Conservation (phyloP, 2,888 invertebrate genomes). For the Julus scanicus region DNA sequence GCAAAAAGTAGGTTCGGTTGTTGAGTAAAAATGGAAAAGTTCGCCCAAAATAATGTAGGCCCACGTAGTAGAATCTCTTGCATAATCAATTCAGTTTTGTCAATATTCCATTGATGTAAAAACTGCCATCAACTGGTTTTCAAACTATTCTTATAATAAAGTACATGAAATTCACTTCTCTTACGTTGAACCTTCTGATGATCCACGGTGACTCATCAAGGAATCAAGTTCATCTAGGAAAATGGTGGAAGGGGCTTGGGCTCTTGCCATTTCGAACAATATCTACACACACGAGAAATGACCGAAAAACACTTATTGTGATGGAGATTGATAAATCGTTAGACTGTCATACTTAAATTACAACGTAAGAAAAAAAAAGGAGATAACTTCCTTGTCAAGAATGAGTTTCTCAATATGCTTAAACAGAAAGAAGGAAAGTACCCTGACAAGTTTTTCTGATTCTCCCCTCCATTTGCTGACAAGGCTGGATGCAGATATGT, state of each 20-base stretch:
- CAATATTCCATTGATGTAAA: neutral
- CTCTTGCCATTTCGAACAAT: slow-evolving; percentile 86
- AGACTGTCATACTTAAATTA: slow-evolving; percentile 19
- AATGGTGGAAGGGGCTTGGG: slow-evolving; percentile 87
- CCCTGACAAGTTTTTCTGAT: slow-evolving; percentile 90
- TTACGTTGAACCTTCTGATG: slow-evolving; percentile 60
- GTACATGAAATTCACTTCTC: neutral
- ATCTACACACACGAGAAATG: slow-evolving; percentile 70
- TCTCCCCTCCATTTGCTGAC: slow-evolving; percentile 98
- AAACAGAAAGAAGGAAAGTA: slow-evolving; percentile 62
- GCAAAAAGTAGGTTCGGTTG: too few relatives aligned
- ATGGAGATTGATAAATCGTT: slow-evolving; percentile 47
- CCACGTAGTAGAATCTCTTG: neutral
- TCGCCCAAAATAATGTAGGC: neutral
- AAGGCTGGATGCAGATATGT: slow-evolving; percentile 86
- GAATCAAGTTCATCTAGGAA: slow-evolving; percentile 95
- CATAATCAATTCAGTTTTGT: neutral
- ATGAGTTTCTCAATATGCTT: slow-evolving; percentile 5
- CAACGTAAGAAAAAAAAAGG: neutral
- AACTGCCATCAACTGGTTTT: neutral
- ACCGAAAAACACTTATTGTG: slow-evolving; percentile 6
- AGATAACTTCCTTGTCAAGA: neutral
- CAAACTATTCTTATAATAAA: neutral
- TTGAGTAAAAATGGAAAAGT: too few relatives aligned
- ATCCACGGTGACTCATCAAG: slow-evolving; percentile 74